Evolutionary conservation across 1,140 invertebrate genomes (phyloP).

Genomic region (Pseudomyrmex sp.): DNA sequence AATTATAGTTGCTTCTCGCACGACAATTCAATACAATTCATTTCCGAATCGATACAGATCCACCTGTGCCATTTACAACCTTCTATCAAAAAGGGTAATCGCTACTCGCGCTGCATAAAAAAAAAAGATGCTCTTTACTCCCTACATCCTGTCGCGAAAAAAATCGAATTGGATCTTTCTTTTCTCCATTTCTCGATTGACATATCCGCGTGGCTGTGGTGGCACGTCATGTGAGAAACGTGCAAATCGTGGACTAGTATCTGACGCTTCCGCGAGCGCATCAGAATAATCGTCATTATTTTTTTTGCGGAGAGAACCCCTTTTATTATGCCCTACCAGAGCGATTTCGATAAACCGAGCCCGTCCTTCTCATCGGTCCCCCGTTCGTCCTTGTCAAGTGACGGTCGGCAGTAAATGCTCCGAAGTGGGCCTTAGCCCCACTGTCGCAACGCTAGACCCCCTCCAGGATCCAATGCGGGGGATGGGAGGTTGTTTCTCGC

Average conservation of each 20-base stretch:
- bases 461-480: background rate
- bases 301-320: background rate
- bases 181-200: slow-evolving; percentile 64
- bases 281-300: slow-evolving; percentile 4
- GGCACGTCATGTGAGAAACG: slow-evolving; percentile 77
- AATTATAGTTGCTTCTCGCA: background rate
- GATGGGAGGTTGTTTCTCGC: slow-evolving; percentile 63
- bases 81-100: no score
- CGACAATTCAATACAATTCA: slow-evolving; percentile 4
- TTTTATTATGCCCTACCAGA: background rate
- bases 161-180: slow-evolving; percentile 24
- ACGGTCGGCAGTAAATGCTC: slow-evolving; percentile 54
- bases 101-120: background rate
- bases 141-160: slow-evolving; percentile 32
- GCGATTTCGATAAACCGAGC: slow-evolving; percentile 27
- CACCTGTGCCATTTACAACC: background rate
- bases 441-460: background rate
- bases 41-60: slow-evolving; percentile 32
- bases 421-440: slow-evolving; percentile 17
- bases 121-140: background rate
- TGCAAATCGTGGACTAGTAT: slow-evolving; percentile 65
- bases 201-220: slow-evolving; percentile 73
- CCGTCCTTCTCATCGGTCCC: slow-evolving; percentile 80
- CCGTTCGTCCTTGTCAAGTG: slow-evolving; percentile 81
- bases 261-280: slow-evolving; percentile 12